Evolutionary conservation across 2,797 vertebrate genomes (phyloP), one percentile per base, ranked within the genome.

Genomic region (Pseudopleuronectes americanus): DNA sequence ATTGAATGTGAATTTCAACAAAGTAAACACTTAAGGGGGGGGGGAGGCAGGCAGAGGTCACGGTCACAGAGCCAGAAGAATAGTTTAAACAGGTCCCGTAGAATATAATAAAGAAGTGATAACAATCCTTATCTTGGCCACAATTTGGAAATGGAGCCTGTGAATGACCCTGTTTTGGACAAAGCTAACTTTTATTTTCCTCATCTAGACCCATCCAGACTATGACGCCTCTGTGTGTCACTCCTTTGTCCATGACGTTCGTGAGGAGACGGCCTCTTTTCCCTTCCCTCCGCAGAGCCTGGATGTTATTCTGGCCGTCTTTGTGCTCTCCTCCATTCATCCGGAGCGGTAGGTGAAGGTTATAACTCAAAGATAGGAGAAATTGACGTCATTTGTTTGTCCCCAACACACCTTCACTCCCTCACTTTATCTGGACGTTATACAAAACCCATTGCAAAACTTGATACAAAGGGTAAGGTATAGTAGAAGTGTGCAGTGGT

Each of bases 261-360:
- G 96, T 83, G 93, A 96, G 75, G 94, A 95, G 76, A 59, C 68
- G 64, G 85, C 87, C 68, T 79, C 93, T 71, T 96, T 96, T 92
- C 96, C 96, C 45, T 96, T 98, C 85, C 96, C 96, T 79, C 93
- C 92, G 54, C 95, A 87, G 76, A 96, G 92, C 90, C 91, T 97
- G 91, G 95, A 98, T 84, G 91, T 95, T 87, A 88, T 97, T 92
- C 93, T 97, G 73, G 90, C 96, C 7, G 91, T 97, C 89, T 98
- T 98, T 91, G 96, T 98, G 87, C 95, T 99, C 70, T 97, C 96
- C 65, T 92, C 96, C 70, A 95, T 98, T 92, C 96, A 96, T 89
- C 96, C 97, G 69, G 92, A 94, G 90, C 94, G 96, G 96, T 98
- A 95, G 90, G 93, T 91, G 89, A 92, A 89, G 91, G 88, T 81